Evolutionary conservation across 1,140 invertebrate species (phyloP).

Genomic region (Babylonia areolata): DNA sequence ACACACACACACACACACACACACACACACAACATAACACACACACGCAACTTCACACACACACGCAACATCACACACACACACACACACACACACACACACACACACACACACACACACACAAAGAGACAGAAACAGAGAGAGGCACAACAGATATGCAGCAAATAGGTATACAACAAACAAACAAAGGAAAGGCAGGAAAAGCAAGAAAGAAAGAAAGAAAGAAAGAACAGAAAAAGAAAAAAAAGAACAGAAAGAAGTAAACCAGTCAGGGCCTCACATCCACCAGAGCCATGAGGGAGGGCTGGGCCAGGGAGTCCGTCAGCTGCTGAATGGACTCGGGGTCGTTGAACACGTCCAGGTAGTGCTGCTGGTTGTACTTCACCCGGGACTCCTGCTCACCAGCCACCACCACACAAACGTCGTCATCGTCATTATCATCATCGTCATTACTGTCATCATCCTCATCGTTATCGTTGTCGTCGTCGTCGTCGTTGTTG

Average conservation of each 20-base stretch:
- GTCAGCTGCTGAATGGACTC: conserved; percentile 83
- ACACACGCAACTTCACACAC: too few species aligned
- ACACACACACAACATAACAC: too few species aligned
- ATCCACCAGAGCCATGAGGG: conserved; percentile 89
- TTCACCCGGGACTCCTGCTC: conserved; percentile 88
- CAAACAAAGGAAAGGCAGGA: background rate
- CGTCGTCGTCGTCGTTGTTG: background rate
- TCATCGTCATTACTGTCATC: background rate
- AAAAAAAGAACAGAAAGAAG: background rate
- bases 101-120: too few species aligned
- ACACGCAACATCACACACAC: too few species aligned
- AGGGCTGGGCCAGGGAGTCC: conserved; percentile 88
- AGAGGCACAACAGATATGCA: too few species aligned
- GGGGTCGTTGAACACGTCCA: conserved; percentile 86
- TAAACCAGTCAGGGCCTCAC: conserved; percentile 67
- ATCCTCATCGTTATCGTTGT: background rate
- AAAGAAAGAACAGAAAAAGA: background rate
- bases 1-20: background rate
- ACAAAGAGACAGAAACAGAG: too few species aligned
- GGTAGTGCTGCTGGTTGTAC: conserved; percentile 94
- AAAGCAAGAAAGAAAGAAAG: background rate
- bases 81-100: background rate
- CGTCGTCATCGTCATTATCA: background rate
- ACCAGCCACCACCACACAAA: background rate
- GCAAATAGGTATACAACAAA: background rate